Base-by-base conservation (phyloP, 1,140 invertebrate species). In the Heliconius nattereri region DNA sequence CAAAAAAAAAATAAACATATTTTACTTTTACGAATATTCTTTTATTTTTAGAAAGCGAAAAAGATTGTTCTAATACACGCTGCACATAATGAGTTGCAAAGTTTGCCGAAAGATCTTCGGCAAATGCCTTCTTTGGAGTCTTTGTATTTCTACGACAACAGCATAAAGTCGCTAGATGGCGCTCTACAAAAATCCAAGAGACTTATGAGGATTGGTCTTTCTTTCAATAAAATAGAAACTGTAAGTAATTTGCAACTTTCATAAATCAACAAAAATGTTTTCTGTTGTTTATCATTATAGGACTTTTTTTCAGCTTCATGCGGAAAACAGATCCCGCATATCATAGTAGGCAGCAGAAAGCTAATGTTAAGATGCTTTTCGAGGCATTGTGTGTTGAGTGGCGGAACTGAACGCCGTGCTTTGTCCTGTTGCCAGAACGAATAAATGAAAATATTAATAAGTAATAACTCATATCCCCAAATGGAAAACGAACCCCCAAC, bases 201-300 rank as follows among this genome's bases (percentile, higher is more conserved):
- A 80, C 89, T 98, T 13, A 95, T 96, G 85, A 95, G 95, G 78
- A 94, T 97, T 16, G 95, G 96, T 81, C 92, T 97, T 9, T 96
- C 96, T 11, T 95, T 96, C 86, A 98, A 98, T 88, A 95, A 96
- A 82, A 96, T 98, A 78, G 95, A 96, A 94, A 96, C 95, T 88
- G 97, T 97, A 93, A 95, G 95, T 94, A 54, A 37, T 70, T 26
- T 66, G 3, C 23, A 26, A 66, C 6, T 19, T n/a, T 23, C 32
- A 35, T 7, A 35, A 35, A 35, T 35, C 32, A 35, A 35, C 32
- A 0, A 52, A 16, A 6, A 52, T 20, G 20, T 13, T 45, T 45
- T 45, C 13, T 45, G 1, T 20, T 52, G 49, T 52, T 52, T 20
- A 20, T 20, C 19, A 52, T 52, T 52, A 20, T 52, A 52, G 2